Percentiles rank a stretch among this genome's conserved stretches.
Evolutionary conservation across 2,797 vertebrate species (phyloP).

Genomic region (Discoglossus pictus): DNA sequence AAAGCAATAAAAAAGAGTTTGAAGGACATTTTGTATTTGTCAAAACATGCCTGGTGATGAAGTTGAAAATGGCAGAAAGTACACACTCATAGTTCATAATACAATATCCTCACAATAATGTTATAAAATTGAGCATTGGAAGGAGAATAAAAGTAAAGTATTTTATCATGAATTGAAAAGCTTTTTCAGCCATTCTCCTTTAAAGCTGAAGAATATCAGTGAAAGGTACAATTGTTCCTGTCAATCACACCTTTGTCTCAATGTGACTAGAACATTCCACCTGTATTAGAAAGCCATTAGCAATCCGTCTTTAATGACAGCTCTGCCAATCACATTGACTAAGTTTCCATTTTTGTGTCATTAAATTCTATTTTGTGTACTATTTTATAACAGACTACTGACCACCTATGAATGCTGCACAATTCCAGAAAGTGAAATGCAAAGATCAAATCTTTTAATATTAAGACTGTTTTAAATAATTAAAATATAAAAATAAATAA

Average conservation of each 20-base stretch:
- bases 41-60: conserved; percentile 42
- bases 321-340: conserved; percentile 15
- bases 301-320: conserved; percentile 49
- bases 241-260: conserved; percentile 60
- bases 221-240: conserved; percentile 58
- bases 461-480: too few relatives aligned
- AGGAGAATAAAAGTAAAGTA: conserved; percentile 35
- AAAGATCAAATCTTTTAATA: too few relatives aligned
- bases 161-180: conserved; percentile 45
- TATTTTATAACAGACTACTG: conserved; percentile 44
- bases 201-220: conserved; percentile 53
- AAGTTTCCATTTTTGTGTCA: conserved; percentile 10
- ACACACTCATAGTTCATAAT: conserved; percentile 54
- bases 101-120: conserved; percentile 45
- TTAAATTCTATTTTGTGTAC: conserved; percentile 27
- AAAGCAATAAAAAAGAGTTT: conserved; percentile 20
- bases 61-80: conserved; percentile 53
- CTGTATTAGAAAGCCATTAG: conserved; percentile 59
- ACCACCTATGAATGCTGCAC: not conserved
- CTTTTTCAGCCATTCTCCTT: conserved; percentile 47
- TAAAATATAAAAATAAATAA: too few relatives aligned
- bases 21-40: conserved; percentile 28
- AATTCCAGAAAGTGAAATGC: not conserved
- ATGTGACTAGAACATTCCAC: conserved; percentile 58
- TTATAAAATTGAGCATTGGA: conserved; percentile 44